A percentile compares a stretch with the other conserved stretches of the same genome.
Evolutionary conservation across 2,113 vertebrate genomes (phyloP).

Genomic region (Hemichromis elongatus): DNA sequence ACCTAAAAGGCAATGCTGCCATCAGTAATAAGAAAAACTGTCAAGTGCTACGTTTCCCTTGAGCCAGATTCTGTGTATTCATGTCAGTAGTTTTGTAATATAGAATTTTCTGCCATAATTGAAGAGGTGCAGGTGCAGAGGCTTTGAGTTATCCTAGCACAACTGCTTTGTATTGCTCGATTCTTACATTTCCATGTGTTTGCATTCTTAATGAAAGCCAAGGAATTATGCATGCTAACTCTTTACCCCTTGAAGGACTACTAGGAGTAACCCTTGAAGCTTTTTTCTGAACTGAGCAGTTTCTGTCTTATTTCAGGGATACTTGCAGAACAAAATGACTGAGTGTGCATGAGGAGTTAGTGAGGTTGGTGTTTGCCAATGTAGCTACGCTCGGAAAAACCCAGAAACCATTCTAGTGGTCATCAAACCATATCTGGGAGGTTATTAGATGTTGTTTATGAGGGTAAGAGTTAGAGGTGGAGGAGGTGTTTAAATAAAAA

Average conservation of each 20-base stretch:
- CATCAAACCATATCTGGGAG: not conserved
- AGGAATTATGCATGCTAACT: not conserved
- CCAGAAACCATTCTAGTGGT: not conserved
- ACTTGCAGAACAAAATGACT: not conserved
- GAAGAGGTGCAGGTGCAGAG: not conserved
- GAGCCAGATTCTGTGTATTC: not conserved
- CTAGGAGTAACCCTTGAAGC: not conserved
- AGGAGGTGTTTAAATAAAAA: not conserved
- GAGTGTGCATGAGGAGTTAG: not conserved
- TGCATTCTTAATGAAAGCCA: not conserved
- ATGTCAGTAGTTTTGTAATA: not conserved
- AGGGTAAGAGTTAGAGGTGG: not conserved
- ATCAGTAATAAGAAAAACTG: not conserved
- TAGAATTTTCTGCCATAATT: not conserved
- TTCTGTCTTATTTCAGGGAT: not conserved
- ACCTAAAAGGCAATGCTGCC: not conserved
- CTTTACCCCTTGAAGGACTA: not conserved
- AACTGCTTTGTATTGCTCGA: not conserved
- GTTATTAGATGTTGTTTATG: not conserved
- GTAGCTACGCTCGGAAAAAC: not conserved
- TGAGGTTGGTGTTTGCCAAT: not conserved
- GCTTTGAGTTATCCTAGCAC: not conserved
- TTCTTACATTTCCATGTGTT: not conserved
- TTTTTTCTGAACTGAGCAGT: not conserved
- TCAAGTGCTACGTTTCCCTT: not conserved